phyloP scores from a whole-genome alignment of 2,113 vertebrate species.

The Herpailurus yagouaroundi region DNA sequence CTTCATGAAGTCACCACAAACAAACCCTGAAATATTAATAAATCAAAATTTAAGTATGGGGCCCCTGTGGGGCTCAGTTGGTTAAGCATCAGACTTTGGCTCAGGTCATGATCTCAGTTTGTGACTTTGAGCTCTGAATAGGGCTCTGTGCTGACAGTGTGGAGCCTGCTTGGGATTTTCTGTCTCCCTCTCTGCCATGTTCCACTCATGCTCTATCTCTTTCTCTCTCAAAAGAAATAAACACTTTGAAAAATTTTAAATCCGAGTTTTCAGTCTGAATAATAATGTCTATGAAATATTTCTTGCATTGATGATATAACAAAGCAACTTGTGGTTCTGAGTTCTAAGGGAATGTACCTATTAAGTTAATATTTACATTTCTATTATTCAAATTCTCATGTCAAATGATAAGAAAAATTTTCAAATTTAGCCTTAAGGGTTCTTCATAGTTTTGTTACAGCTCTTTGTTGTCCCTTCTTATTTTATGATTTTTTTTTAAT shows the following conservation, averaged over 20 bases:
- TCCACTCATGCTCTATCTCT: no score
- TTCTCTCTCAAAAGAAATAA: no score
- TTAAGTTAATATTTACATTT: not conserved
- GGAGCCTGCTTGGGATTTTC: no score
- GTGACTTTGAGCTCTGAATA: no score
- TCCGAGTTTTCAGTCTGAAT: not conserved
- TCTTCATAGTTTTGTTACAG: not conserved
- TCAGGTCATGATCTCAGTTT: no score
- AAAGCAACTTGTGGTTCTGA: not conserved
- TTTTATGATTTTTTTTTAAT: not conserved
- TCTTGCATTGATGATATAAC: not conserved
- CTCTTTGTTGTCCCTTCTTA: not conserved
- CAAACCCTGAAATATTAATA: not conserved
- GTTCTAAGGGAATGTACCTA: not conserved
- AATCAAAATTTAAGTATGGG: not conserved
- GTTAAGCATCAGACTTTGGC: no score
- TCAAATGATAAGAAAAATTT: not conserved
- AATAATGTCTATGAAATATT: not conserved
- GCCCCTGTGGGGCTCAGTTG: no score
- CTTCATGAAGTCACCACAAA: not conserved
- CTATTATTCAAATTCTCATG: constrained; percentile 7
- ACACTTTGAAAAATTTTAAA: not conserved
- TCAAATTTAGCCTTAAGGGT: not conserved
- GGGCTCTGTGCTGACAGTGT: no score
- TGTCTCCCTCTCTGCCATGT: no score